Evolutionary conservation across 2,797 vertebrate species (phyloP).

Genomic region (Melanogrammus aeglefinus): DNA sequence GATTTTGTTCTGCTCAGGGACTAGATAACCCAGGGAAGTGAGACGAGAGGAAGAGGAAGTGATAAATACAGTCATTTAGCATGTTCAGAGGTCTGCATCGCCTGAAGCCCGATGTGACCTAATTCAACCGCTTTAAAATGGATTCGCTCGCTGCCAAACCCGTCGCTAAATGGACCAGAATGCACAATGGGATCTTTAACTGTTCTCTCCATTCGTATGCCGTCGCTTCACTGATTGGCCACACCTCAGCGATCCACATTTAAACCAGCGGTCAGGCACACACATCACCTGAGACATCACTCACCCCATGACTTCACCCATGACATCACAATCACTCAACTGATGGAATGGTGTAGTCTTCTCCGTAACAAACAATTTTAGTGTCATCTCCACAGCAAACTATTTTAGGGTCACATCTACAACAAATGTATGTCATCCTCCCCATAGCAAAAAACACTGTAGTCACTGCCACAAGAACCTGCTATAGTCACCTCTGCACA

Average conservation of each 20-base stretch:
- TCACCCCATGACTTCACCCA: neutral
- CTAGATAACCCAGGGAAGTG: neutral
- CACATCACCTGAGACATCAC: neutral
- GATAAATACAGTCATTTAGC: constrained; percentile 1
- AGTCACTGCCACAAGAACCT: neutral
- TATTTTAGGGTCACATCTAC: neutral
- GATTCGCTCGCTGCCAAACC: neutral
- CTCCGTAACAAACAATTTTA: neutral
- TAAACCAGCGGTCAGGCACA: neutral
- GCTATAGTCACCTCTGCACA: neutral
- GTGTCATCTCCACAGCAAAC: neutral
- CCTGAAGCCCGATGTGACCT: neutral
- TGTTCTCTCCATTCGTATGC: neutral
- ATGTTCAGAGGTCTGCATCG: neutral
- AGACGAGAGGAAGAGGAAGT: neutral
- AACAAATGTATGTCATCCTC: neutral
- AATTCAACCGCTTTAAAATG: constrained; percentile 3
- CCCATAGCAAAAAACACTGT: neutral
- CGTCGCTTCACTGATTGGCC: constrained; percentile 3
- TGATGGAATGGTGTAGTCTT: neutral
- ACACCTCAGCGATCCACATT: neutral
- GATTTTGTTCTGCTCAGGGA: neutral
- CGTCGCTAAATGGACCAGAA: constrained; percentile 1
- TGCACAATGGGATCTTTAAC: neutral
- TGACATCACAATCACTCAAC: neutral